A percentile compares a stretch with the other conserved stretches of the same genome.
Evolutionary conservation across 1,140 invertebrate genomes (phyloP).

Genomic region (Mesaphorura yosii): DNA sequence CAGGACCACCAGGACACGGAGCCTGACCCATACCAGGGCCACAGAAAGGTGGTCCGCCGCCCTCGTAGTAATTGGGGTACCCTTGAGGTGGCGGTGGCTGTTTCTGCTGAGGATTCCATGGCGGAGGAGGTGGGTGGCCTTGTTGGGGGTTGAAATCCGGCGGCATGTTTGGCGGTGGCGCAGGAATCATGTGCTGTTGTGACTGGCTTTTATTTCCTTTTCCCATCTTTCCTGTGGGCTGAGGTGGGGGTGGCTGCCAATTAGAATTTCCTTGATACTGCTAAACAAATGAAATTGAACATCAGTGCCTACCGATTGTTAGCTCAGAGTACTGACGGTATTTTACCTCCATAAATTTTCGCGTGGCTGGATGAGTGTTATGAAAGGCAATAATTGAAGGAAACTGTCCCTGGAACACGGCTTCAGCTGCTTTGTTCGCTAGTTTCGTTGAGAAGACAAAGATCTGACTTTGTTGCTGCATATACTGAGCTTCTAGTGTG

Average conservation of each 20-base stretch:
- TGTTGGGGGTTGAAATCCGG: constrained; percentile 20
- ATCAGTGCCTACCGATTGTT: not conserved
- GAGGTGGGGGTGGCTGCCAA: constrained; percentile 35
- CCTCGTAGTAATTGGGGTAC: constrained; percentile 16
- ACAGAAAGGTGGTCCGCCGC: not conserved
- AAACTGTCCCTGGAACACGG: constrained; percentile 75
- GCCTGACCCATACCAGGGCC: not conserved
- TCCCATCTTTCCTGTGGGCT: constrained; percentile 23
- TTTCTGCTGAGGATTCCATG: constrained; percentile 15
- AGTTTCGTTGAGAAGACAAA: constrained; percentile 91
- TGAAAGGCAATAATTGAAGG: constrained; percentile 89
- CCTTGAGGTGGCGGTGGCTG: constrained; percentile 9
- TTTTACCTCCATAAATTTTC: constrained; percentile 79
- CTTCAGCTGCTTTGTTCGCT: constrained; percentile 88
- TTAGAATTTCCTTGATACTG: constrained; percentile 34
- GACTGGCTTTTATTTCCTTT: constrained; percentile 25
- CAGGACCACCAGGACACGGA: constrained; percentile 32
- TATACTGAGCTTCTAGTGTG: constrained; percentile 65
- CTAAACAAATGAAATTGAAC: not conserved
- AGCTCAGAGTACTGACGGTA: not conserved
- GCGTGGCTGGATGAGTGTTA: constrained; percentile 85
- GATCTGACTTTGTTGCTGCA: constrained; percentile 95
- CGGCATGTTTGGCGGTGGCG: constrained; percentile 2
- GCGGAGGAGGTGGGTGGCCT: constrained; percentile 12
- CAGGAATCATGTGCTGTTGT: constrained; percentile 7